Evolutionary conservation across 1,140 invertebrate species (phyloP), one percentile per base, ranked within the genome.

Genomic region (Bemisia tabaci): DNA sequence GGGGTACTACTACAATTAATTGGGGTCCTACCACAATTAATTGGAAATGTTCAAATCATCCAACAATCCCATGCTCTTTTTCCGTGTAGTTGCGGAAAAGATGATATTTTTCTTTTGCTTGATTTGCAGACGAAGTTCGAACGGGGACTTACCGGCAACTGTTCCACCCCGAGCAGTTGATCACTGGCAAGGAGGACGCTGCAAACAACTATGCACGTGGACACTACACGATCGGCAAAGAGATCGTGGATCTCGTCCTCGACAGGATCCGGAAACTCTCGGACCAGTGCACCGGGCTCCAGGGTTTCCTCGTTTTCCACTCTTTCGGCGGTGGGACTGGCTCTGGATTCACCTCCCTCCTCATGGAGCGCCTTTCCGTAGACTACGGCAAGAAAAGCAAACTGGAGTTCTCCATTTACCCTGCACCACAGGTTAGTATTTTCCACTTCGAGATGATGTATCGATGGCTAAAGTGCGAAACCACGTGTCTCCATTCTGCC

Each of bases 311-410:
- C 17, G 89, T 94, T 70, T 94, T 94, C 77, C 91, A 93, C 77
- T 90, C 87, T 0, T 94, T 94, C 76, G 91, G 91, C 59, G 91
- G 91, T 65, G 91, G 91, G 59, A 94, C 92, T 69, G 91, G 91
- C 12, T 92, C 89, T 23, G 91, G 91, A 1, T 94, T 94, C 77
- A 89, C 90, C 2, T 91, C 91, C 0, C 79, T 94, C 59, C 80
- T 94, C 48, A 94, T 94, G 91, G 90, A 94, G 79, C 80, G 89
- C 66, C 81, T 94, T n/a, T 90, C 88, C 24, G 88, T 92, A 1
- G 91, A 94, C 71, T 94, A 91, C 76, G 90, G 90, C 59, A 94
- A 94, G 79, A 94, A 92, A 74, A 89, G 88, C 26, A 94, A 93
- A 76, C 80, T 94, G 48, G 90, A 94, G 77, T 94, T 94, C 76